Conservation (phyloP, 2,888 invertebrate species). For the Erebia aethiops region DNA sequence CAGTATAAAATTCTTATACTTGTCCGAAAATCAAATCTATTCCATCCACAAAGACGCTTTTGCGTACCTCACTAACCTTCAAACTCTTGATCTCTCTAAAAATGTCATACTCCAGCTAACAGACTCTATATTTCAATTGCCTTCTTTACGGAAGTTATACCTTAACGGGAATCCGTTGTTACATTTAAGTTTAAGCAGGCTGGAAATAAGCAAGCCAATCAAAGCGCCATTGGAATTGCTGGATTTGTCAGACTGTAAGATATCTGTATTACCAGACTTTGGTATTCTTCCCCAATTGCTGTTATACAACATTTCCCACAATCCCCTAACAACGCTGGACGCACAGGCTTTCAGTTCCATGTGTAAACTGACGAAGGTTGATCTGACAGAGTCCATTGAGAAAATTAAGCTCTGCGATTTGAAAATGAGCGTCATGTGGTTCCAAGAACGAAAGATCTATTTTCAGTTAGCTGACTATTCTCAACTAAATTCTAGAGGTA, state of each 20-base stretch:
- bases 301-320: slow-evolving; percentile 85
- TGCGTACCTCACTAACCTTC: slow-evolving; percentile 70
- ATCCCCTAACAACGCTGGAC: slow-evolving; percentile 73
- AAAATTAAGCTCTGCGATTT: slow-evolving; percentile 59
- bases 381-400: slow-evolving; percentile 69
- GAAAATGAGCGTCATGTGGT: slow-evolving; percentile 64
- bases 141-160: slow-evolving; percentile 84
- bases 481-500: slow-evolving; percentile 66
- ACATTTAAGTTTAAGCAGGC: slow-evolving; percentile 62
- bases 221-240: slow-evolving; percentile 82
- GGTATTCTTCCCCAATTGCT: slow-evolving; percentile 83
- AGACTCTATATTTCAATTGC: slow-evolving; percentile 78
- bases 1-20: slow-evolving; percentile 79
- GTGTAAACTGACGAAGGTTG: slow-evolving; percentile 84
- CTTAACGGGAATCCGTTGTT: slow-evolving; percentile 78
- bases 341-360: slow-evolving; percentile 83
- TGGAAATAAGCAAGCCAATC: slow-evolving; percentile 78
- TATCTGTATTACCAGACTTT: slow-evolving; percentile 83
- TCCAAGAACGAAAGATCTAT: slow-evolving; percentile 60
- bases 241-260: slow-evolving; percentile 83
- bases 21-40: slow-evolving; percentile 83
- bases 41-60: slow-evolving; percentile 81
- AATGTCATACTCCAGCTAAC: slow-evolving; percentile 81
- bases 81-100: slow-evolving; percentile 81
- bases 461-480: slow-evolving; percentile 67